A percentile compares a stretch with the other conserved stretches of the same genome.
Conservation (phyloP, 2,113 vertebrate genomes). For the Corapipo altera region DNA sequence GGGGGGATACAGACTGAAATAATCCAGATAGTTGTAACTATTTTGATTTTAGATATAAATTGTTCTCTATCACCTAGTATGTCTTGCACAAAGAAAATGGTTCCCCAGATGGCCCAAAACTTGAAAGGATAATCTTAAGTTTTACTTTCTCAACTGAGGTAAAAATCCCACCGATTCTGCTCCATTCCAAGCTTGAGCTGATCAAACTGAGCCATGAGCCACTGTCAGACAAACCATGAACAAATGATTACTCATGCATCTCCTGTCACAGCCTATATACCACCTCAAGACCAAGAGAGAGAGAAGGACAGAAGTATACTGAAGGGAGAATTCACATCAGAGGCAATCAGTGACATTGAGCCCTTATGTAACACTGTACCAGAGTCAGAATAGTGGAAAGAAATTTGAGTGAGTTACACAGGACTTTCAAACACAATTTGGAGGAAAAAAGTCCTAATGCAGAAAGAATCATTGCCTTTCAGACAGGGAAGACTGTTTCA, state of each 20-base stretch:
- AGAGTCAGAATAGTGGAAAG: neutral
- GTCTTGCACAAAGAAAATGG: neutral
- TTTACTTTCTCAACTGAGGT: neutral
- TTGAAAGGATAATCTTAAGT: neutral
- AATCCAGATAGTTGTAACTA: neutral
- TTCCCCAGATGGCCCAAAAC: neutral
- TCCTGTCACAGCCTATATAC: neutral
- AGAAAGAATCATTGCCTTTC: neutral
- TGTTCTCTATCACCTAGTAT: neutral
- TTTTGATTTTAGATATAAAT: neutral
- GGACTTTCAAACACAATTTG: neutral
- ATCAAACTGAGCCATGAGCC: neutral
- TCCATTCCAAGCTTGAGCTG: neutral
- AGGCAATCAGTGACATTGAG: neutral
- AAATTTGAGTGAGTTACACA: neutral
- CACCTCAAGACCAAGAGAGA: neutral
- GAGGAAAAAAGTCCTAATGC: neutral
- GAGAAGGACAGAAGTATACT: neutral
- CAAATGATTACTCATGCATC: neutral
- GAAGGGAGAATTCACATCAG: neutral
- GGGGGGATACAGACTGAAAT: neutral
- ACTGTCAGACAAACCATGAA: neutral
- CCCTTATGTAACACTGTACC: neutral
- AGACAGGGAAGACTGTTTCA: neutral
- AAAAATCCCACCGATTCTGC: neutral